Base-by-base conservation (phyloP, 2,113 vertebrate genomes). In the Ptychochromis oligacanthus region DNA sequence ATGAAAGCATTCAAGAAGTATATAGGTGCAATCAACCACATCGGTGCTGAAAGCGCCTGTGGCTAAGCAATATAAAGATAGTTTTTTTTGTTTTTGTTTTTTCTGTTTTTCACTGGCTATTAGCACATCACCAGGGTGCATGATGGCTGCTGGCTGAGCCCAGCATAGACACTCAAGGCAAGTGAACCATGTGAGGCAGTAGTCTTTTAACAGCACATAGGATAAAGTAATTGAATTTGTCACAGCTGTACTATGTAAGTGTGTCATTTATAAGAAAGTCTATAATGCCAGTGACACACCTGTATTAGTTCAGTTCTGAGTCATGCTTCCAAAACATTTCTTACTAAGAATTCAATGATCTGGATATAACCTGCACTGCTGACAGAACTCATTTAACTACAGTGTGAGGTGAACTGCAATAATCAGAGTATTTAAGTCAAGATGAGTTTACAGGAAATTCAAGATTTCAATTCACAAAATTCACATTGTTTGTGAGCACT, bases 81-180 rank as follows among this genome's bases (percentile, higher is more conserved):
- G 40, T 62, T 56, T 67, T 86, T 67, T 40, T 5, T 70, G 49
- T 49, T 49, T 70, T 40, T 65, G n/a, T 43, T 43, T 67, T 86
- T 86, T 55, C 74, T 82, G 67, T 79, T 90, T 31, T 70, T 76
- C 70, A 65, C 52, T 72, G 83, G 70, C 64, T 61, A 77, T 92
- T 88, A 87, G 82, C 77, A 87, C 67, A 65, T 92, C 79, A 14
- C 56, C 77, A 83, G 22, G 18, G 15, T 28, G 43, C 22, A 22
- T 78, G 80, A 75, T 64, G 40, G 14, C 81, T 72, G 79, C 80
- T 54, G 72, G 83, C 75, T n/a, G 77, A 72, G 46, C 61, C 60
- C 79, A 18, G 75, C 54, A 76, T 82, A 74, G 24, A 72, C 52
- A 13, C 36, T 36, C 24, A 57, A 49, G 60, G 34, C 56, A 79